A percentile compares a stretch with the other conserved stretches of the same genome.
phyloP scores from a whole-genome alignment of 2,113 vertebrate genomes.

The Charina bottae region DNA sequence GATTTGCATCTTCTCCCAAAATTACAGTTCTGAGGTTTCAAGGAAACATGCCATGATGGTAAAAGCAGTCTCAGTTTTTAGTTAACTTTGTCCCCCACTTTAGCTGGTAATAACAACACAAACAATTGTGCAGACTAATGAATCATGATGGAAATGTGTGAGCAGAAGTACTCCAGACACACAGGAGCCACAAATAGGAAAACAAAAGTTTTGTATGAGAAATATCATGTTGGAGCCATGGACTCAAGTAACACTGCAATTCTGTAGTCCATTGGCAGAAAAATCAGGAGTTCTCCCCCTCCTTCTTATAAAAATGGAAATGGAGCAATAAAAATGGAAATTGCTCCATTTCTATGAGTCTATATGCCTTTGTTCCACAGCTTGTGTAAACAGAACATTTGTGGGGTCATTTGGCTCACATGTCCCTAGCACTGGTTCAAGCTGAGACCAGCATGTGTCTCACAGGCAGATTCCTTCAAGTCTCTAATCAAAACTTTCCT shows the following conservation, averaged over 20 bases:
- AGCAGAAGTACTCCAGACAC: neutral
- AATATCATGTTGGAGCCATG: no score
- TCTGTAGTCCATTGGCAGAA: no score
- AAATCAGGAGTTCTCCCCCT: neutral
- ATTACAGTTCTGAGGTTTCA: neutral
- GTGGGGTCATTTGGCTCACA: neutral
- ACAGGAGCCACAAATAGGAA: no score
- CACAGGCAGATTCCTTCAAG: neutral
- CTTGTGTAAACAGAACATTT: neutral
- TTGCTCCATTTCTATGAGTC: neutral
- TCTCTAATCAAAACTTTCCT: neutral
- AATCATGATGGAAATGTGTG: neutral
- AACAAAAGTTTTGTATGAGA: no score
- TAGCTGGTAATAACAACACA: neutral
- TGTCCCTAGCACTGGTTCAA: neutral
- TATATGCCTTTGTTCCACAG: neutral
- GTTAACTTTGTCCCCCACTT: neutral
- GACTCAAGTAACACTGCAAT: no score
- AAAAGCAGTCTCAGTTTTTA: neutral
- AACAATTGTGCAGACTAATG: neutral
- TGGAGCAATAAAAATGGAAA: neutral
- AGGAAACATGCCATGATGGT: neutral
- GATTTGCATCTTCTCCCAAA: neutral
- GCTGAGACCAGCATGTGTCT: neutral
- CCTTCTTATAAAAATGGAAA: neutral